Evolutionary conservation across 2,888 invertebrate species (phyloP).

Genomic region (Xylocampa areola): DNA sequence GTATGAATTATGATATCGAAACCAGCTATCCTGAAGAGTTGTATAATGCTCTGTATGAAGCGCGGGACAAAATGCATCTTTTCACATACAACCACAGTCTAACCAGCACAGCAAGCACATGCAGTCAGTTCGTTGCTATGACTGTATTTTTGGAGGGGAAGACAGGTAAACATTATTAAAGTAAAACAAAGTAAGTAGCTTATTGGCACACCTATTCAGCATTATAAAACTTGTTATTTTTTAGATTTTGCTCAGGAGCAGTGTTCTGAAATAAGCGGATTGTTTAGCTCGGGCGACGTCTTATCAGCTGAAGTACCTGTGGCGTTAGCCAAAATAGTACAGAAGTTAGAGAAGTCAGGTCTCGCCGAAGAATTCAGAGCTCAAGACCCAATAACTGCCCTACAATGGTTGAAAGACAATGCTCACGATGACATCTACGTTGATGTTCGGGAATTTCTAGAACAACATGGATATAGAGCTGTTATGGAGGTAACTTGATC

Average conservation of each 20-base stretch:
- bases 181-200: too few relatives aligned
- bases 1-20: slow-evolving; percentile 70
- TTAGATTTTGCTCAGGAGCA: slow-evolving; percentile 91
- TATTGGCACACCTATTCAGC: neutral
- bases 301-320: slow-evolving; percentile 94
- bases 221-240: too few relatives aligned
- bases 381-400: slow-evolving; percentile 83
- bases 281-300: slow-evolving; percentile 93
- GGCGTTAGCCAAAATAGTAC: slow-evolving; percentile 82
- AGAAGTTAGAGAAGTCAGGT: slow-evolving; percentile 79
- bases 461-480: slow-evolving; percentile 92
- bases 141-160: slow-evolving; percentile 85
- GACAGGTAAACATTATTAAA: slow-evolving; percentile 71
- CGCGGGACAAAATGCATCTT: slow-evolving; percentile 59
- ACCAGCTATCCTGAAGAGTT: slow-evolving; percentile 65
- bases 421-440: slow-evolving; percentile 74
- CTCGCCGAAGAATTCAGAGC: slow-evolving; percentile 84
- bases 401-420: slow-evolving; percentile 90
- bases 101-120: slow-evolving; percentile 84
- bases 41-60: slow-evolving; percentile 70
- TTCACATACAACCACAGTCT: slow-evolving; percentile 78
- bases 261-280: slow-evolving; percentile 91
- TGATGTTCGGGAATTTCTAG: slow-evolving; percentile 90
- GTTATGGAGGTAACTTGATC: slow-evolving; percentile 88
- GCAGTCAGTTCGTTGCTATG: slow-evolving; percentile 89